Evolutionary conservation across 2,888 invertebrate genomes (phyloP), one percentile per base, ranked within the genome.

Genomic region (Ophion ellenae): DNA sequence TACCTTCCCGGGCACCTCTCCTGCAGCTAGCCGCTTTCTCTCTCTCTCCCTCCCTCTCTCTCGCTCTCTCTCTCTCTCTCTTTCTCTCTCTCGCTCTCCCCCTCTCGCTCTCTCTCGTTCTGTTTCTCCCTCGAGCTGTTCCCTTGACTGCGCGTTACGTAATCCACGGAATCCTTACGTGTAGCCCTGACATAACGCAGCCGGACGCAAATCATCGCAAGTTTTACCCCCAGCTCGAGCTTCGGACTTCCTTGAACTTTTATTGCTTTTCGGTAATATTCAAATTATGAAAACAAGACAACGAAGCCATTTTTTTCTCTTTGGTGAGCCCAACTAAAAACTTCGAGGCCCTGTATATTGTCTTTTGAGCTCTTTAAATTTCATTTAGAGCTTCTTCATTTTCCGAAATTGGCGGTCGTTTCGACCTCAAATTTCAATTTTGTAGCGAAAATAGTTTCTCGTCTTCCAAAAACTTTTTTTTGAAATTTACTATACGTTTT

Each of bases 121-220:
- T 40, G 9, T 24, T n/a, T 36, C 17, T 61, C 20, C 20, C 32
- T 59, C 53, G 20, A 32, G 11, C 40, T 11, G 3, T 17, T 45
- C 70, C 81, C 70, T 69, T 40, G 70, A 71, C 73, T 45, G 28
- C 20, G 71, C 84, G 75, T 86, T 86, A 61, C 63, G 71, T 90
- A 90, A 90, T 88, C 88, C 84, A 69, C 63, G 77, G 90, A 90
- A 90, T 90, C 90, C 90, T 89, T 90, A 89, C 85, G 88, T 86
- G 87, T 84, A 36, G 36, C 86, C 87, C 87, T 86, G 88, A 87
- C 89, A 84, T 84, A 87, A 87, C 76, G 81, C 84, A 80, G 24
- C 69, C 57, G 32, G 47, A 66, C 45, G 14, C 6, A 67, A 64
- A 40, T 78, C 11, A 32, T n/a, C 47, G 47, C 20, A 28, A 45